Conservation (phyloP, 2,113 vertebrate species). For the Nettapus auritus region DNA sequence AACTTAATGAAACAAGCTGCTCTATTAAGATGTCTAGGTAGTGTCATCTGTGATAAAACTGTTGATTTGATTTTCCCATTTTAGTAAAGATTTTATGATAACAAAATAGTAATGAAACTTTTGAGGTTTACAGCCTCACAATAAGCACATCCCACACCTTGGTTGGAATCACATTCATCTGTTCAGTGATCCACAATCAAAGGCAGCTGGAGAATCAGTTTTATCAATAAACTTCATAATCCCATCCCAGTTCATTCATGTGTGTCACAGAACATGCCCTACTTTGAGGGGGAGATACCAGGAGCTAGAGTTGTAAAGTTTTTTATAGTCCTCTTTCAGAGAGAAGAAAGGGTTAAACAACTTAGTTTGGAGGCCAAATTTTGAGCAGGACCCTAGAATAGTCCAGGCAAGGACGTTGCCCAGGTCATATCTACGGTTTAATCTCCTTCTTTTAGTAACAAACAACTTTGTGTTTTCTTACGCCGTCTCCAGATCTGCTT, state of each 20-base stretch:
- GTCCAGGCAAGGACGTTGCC: not conserved
- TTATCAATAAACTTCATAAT: not conserved
- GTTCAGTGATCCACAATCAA: not conserved
- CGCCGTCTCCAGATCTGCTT: not conserved
- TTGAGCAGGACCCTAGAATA: not conserved
- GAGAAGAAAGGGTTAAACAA: not conserved
- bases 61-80: not conserved
- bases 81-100: not conserved
- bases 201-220: not conserved
- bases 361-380: not conserved
- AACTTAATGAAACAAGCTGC: conserved; percentile 16
- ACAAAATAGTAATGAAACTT: not conserved
- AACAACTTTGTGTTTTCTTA: not conserved
- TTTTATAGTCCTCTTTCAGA: not conserved
- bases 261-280: not conserved
- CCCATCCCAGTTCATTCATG: not conserved
- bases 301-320: not conserved
- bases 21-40: conserved; percentile 13
- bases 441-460: not conserved
- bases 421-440: not conserved
- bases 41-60: not conserved
- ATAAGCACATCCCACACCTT: not conserved
- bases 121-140: not conserved
- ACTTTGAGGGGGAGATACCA: fast-evolving
- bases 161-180: not conserved